phyloP scores from a whole-genome alignment of 1,140 invertebrate genomes.

The Drosophila navojoa region DNA sequence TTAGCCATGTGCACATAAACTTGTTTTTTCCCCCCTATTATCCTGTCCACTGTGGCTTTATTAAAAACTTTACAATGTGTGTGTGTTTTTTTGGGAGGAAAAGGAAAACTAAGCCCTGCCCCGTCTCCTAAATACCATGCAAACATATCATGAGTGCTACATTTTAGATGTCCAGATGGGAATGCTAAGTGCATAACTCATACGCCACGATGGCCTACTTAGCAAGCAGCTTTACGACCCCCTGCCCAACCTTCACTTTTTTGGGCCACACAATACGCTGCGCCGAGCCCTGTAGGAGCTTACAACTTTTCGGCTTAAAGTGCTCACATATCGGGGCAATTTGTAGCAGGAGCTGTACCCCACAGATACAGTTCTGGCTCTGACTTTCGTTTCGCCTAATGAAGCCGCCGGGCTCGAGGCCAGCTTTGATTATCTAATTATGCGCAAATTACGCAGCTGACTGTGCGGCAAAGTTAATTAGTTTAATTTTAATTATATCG shows the following conservation, averaged over 20 bases:
- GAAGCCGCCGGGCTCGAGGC: slow-evolving; percentile 13
- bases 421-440: slow-evolving; percentile 47
- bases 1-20: slow-evolving; percentile 38
- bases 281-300: slow-evolving; percentile 5
- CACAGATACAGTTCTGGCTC: background rate
- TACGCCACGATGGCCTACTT: slow-evolving; percentile 44
- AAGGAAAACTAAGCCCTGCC: background rate
- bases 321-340: slow-evolving; percentile 32
- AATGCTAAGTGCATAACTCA: slow-evolving; percentile 44
- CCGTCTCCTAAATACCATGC: background rate
- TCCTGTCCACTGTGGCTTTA: slow-evolving; percentile 62
- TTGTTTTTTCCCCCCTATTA: slow-evolving; percentile 27
- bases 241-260: slow-evolving; percentile 1
- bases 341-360: background rate
- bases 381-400: slow-evolving; percentile 5
- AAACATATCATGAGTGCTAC: slow-evolving; percentile 47
- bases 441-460: slow-evolving; percentile 57
- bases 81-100: slow-evolving; percentile 2
- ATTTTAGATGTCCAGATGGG: slow-evolving; percentile 59
- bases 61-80: slow-evolving; percentile 74
- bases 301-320: slow-evolving; percentile 6
- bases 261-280: background rate
- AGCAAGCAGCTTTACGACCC: slow-evolving; percentile 19
- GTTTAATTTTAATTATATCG: slow-evolving; percentile 51
- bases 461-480: slow-evolving; percentile 49